Evolutionary conservation across 1,140 invertebrate species (phyloP), one percentile per base, ranked within the genome.

Genomic region (Euglossa dilemma): DNA sequence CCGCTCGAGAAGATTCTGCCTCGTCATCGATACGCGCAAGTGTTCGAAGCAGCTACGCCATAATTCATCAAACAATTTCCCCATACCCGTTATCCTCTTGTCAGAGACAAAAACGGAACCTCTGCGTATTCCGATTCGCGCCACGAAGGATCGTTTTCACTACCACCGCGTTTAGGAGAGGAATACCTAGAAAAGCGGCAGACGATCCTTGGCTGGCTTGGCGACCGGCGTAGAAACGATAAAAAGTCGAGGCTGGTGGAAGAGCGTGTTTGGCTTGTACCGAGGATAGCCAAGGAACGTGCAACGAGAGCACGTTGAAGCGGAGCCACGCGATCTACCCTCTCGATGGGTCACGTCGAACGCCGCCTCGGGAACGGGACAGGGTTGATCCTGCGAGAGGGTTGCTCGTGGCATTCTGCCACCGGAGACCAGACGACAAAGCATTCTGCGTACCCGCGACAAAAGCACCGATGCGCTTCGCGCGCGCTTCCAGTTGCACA

Each of bases 391-490:
- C 59, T 64, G 74, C 28, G 28, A 67, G 5, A 9, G 52, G 66
- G 63, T 78, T 70, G 47, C 66, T 54, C 54, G 47, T 83, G 81
- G 81, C 81, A 83, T 6, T n/a, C 12, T 83, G 81, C 81, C 81
- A 83, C 50, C 66, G 47, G 73, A 67, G 77, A 78, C 66, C n/a
- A 75, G 61, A 75, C 25, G 36, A n/a, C 23, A 18, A 18, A 23
- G 54, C 43, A 67, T 76, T 36, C 66, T 78, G 74, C 81, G 74
- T 77, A 59, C 16, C 36, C 69, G 69, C 59, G 45, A 83, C 73
- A 77, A 83, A 83, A 78, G 74, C 81, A 47, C n/a, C 47, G 66
- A 83, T 56, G 81, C 75, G 66, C 66, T 83, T 78, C 81, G 78
- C 81, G 64, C 66, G n/a, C 47, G 25, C 18, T 18, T 4, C 36